These are phyloP conservation scores for Encarsia formosa DNA, from an alignment of 2,888 invertebrate species.

Conservation along the genomic window DNA sequence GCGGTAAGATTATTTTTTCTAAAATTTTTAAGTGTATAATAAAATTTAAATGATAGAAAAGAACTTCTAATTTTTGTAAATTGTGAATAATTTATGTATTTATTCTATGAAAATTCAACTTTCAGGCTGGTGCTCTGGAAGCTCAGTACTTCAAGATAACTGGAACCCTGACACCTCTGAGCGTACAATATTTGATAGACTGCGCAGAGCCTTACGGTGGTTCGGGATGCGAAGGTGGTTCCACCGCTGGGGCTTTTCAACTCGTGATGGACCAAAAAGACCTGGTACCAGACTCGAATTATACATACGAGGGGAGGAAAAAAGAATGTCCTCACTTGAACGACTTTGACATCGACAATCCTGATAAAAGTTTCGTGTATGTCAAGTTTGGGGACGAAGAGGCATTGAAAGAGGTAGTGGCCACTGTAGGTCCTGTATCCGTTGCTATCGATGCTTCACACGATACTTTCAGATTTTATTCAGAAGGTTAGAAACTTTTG, in stretches of 20 bases:
- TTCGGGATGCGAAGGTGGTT: conserved; percentile 85
- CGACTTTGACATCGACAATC: neutral
- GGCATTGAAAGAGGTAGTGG: conserved; percentile 71
- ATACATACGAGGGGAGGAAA: conserved; percentile 72
- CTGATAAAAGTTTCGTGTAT: conserved; percentile 75
- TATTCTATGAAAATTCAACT: too few species aligned
- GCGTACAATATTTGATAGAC: conserved; percentile 89
- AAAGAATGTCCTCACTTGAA: conserved; percentile 52
- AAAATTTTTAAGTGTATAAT: too few species aligned
- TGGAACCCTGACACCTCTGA: conserved; percentile 73
- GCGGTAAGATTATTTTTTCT: too few species aligned
- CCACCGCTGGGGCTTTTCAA: conserved; percentile 78
- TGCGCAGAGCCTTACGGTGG: conserved; percentile 81
- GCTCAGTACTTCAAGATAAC: conserved; percentile 81
- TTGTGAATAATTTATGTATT: too few species aligned
- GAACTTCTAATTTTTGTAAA: too few species aligned
- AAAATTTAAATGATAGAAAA: too few species aligned
- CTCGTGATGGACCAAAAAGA: conserved; percentile 81
- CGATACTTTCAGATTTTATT: conserved; percentile 82
- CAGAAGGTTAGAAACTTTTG: conserved; percentile 60
- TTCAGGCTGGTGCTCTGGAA: conserved; percentile 83
- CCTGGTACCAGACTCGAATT: conserved; percentile 81
- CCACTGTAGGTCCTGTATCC: conserved; percentile 78
- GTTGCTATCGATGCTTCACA: conserved; percentile 88
- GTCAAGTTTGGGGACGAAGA: conserved; percentile 69